Percentiles rank a stretch among this genome's conserved stretches.
phyloP scores from a whole-genome alignment of 2,888 invertebrate species.

The Luperina testacea region DNA sequence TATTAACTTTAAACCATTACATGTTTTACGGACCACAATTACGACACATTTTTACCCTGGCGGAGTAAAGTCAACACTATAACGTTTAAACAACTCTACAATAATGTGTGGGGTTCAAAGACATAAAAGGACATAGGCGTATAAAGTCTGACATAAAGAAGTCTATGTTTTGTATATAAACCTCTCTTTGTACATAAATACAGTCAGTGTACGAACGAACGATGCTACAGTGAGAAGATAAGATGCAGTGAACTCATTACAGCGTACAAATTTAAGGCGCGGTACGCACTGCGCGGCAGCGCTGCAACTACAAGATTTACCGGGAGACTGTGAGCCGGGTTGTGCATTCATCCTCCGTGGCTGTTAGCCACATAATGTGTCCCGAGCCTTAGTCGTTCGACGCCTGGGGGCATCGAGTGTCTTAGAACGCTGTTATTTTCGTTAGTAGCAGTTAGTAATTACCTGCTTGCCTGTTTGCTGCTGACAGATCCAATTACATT shows the following conservation, averaged over 20 bases:
- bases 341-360: conserved; percentile 21
- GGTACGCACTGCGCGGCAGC: conserved; percentile 40
- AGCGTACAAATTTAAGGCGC: conserved; percentile 43
- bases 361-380: conserved; percentile 36
- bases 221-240: conserved; percentile 31
- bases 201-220: conserved; percentile 27
- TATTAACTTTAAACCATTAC: conserved; percentile 54
- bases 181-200: conserved; percentile 34
- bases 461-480: conserved; percentile 83
- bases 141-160: conserved; percentile 46
- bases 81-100: conserved; percentile 40
- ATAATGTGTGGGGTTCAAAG: conserved; percentile 32
- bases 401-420: conserved; percentile 75
- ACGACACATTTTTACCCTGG: conserved; percentile 37
- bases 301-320: conserved; percentile 33
- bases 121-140: conserved; percentile 38
- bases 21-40: conserved; percentile 48
- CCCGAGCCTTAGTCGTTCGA: conserved; percentile 42
- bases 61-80: conserved; percentile 44
- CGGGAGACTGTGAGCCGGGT: conserved; percentile 5
- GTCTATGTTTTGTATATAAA: conserved; percentile 42
- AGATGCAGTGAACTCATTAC: conserved; percentile 48
- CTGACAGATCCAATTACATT: conserved; percentile 89
- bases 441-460: conserved; percentile 84
- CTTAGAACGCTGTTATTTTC: conserved; percentile 82